Conservation (phyloP, 2,113 vertebrate genomes). For the Crotalus helleri region DNA sequence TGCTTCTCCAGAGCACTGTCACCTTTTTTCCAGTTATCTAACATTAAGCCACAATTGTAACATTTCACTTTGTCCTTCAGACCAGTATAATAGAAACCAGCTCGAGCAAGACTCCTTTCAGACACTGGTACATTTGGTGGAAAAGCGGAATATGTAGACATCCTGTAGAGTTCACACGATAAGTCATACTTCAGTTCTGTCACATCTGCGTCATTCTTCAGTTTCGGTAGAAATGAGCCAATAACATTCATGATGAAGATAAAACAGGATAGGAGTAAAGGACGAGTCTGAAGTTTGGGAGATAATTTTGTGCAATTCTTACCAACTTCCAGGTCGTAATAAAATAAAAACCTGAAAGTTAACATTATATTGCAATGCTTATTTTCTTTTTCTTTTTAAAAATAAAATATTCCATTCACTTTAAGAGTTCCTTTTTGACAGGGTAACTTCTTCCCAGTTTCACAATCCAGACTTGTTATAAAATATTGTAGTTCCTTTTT, state of each 20-base stretch:
- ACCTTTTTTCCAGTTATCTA: constrained; percentile 89
- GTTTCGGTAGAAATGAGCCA: constrained; percentile 71
- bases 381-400: neutral
- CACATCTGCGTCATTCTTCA: constrained; percentile 73
- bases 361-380: constrained; percentile 26
- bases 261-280: constrained; percentile 55
- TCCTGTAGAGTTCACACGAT: constrained; percentile 90
- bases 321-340: constrained; percentile 35
- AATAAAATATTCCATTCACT: neutral
- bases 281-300: constrained; percentile 82
- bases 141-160: constrained; percentile 89
- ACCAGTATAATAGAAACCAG: constrained; percentile 94
- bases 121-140: constrained; percentile 72
- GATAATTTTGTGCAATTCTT: constrained; percentile 80
- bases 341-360: constrained; percentile 39
- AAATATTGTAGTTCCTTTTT: neutral
- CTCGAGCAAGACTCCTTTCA: constrained; percentile 88
- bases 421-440: neutral
- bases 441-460: neutral
- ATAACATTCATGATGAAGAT: constrained; percentile 81
- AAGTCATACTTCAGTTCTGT: constrained; percentile 87
- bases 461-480: neutral
- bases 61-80: constrained; percentile 88
- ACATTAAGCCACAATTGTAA: constrained; percentile 84
- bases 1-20: constrained; percentile 90